Base-by-base conservation (phyloP, 2,888 invertebrate species). In the Limnephilus auricula region DNA sequence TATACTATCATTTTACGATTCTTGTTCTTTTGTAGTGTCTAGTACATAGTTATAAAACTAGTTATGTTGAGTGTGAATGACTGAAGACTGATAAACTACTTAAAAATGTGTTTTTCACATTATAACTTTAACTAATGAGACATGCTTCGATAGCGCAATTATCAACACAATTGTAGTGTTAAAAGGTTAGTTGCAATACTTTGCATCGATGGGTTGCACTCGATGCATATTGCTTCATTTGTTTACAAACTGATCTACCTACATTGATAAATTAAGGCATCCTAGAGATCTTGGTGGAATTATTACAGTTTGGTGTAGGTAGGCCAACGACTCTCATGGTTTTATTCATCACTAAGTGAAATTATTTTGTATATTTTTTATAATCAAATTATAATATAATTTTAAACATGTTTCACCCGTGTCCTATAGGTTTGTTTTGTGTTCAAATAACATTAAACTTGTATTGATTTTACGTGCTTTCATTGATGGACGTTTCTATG, bases 351-450 rank as follows among this genome's bases (percentile, higher is more conserved):
- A 65, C 6, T 65, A 65, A 65, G 5, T 65, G 25, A 65, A 65
- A 65, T 1, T n/a, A 5, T 25, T 9, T n/a, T 65, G 6, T 65
- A 18, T 18, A 65, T 65, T 6, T 65, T 65, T 65, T 25, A 65
- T n/a, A 65, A n/a, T 65, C 25, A n/a, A 65, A n/a, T 65, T 65
- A 25, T 6, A 65, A 25, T 65, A 65, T 65, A 65, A 65, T 5
- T 65, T 65, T 65, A 65, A 84, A 87, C 83, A 92, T 92, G 92
- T 88, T 91, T 85, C 90, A 91, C 90, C 92, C 91, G 12, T 92
- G 92, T 82, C 91, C 91, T 25, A 78, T 92, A 78, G 90, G 92
- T 92, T 89, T 83, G 92, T 65, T 65, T 65, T 86, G 32, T 89
- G 31, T 89, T 89, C 32, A 45, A 83, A 79, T 78, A 79, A 40